A percentile compares a stretch with the other conserved stretches of the same genome.
These are phyloP conservation scores for Onthophagus taurus DNA, from an alignment of 1,140 invertebrate species.

Conservation along the genomic window DNA sequence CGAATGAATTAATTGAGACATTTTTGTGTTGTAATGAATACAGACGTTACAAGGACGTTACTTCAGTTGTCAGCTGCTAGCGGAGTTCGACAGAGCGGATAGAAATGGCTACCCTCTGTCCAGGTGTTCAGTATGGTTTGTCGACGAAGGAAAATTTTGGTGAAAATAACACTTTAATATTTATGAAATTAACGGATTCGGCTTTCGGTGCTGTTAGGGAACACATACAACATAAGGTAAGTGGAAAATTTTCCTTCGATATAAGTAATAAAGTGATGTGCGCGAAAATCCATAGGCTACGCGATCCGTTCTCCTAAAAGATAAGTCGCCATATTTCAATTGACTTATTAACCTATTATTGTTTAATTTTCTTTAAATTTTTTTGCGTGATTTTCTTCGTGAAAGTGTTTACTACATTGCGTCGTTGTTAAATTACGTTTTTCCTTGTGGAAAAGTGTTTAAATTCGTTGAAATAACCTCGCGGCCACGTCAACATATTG, in stretches of 20 bases:
- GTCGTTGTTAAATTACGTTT: neutral
- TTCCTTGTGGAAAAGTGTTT: slow-evolving; percentile 1
- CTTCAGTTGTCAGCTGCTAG: slow-evolving; percentile 36
- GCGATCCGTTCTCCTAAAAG: neutral
- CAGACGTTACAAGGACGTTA: no score
- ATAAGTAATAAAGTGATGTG: neutral
- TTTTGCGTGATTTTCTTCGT: neutral
- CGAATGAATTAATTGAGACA: no score
- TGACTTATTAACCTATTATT: slow-evolving; percentile 39
- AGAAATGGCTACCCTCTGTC: slow-evolving; percentile 88
- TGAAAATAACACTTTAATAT: slow-evolving; percentile 82
- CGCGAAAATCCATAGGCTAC: neutral
- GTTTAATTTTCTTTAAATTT: slow-evolving; percentile 20
- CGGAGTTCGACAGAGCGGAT: slow-evolving; percentile 28
- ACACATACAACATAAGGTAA: slow-evolving; percentile 76
- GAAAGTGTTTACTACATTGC: neutral
- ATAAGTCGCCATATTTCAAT: slow-evolving; percentile 36
- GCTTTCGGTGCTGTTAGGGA: slow-evolving; percentile 84
- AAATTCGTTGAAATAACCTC: slow-evolving; percentile 10
- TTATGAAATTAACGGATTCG: slow-evolving; percentile 91
- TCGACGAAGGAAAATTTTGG: slow-evolving; percentile 77
- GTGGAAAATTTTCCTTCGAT: no score
- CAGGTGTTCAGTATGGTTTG: slow-evolving; percentile 91
- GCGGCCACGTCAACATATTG: slow-evolving; percentile 37
- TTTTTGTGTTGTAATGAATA: no score